These are phyloP conservation scores for Grammomys surdaster DNA, from an alignment of 2,113 vertebrate genomes.

Conservation along the genomic window DNA sequence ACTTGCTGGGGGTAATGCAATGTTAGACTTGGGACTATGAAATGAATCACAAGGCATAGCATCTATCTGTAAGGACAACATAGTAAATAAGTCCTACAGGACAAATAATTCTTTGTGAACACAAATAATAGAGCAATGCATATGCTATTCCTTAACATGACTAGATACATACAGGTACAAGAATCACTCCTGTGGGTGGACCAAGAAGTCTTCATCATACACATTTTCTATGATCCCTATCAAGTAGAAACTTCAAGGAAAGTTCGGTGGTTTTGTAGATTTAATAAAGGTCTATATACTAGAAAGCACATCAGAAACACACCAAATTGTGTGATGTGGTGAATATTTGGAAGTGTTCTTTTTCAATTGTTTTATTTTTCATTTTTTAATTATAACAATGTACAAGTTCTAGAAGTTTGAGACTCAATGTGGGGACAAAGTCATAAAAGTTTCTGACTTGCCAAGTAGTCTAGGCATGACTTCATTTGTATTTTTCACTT, in stretches of 20 bases:
- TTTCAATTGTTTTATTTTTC: not conserved
- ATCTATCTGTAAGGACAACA: not conserved
- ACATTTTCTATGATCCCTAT: not conserved
- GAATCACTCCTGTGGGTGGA: not conserved
- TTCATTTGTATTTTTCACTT: slow-evolving; percentile 58
- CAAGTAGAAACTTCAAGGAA: slow-evolving; percentile 4
- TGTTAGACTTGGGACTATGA: not conserved
- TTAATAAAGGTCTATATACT: not conserved
- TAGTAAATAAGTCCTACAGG: not conserved
- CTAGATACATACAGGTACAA: not conserved
- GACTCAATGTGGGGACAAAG: not conserved
- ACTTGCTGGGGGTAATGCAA: not conserved
- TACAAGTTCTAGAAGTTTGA: not conserved
- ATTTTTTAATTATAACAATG: not conserved
- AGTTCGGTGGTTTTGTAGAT: not conserved
- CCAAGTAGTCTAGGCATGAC: not conserved
- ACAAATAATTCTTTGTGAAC: not conserved
- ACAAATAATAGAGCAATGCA: not conserved
- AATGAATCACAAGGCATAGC: not conserved
- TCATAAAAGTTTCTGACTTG: slow-evolving; percentile 16
- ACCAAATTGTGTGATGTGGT: not conserved
- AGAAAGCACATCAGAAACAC: not conserved
- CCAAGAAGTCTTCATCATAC: not conserved
- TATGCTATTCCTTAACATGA: not conserved
- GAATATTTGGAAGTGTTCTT: not conserved